phyloP scores from a whole-genome alignment of 2,888 invertebrate genomes.

The Ochropacha duplaris region DNA sequence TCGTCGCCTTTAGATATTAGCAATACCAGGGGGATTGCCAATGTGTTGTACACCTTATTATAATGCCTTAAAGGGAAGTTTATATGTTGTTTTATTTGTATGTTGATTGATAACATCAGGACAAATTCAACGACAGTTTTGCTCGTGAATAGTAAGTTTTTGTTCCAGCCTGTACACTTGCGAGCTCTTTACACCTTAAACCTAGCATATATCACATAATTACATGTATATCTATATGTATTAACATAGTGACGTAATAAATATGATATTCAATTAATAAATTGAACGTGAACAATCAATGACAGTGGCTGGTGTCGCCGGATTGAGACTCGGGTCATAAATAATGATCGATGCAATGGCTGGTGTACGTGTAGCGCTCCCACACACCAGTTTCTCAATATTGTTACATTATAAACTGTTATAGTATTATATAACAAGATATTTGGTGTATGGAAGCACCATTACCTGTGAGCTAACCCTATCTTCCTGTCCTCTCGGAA shows the following conservation, averaged over 20 bases:
- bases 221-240: background rate
- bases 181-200: too few relatives aligned
- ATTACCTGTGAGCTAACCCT: slow-evolving; percentile 6
- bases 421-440: too few relatives aligned
- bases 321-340: slow-evolving; percentile 35
- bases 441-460: too few relatives aligned
- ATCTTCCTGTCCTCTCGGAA: slow-evolving; percentile 8
- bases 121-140: too few relatives aligned
- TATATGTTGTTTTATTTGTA: too few relatives aligned
- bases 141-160: too few relatives aligned
- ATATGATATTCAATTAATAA: slow-evolving; percentile 11
- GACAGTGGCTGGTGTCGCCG: slow-evolving; percentile 5
- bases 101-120: too few relatives aligned
- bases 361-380: slow-evolving; percentile 1
- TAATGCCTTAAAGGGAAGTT: too few relatives aligned
- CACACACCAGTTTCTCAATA: background rate
- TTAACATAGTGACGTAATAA: background rate
- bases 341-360: slow-evolving; percentile 36
- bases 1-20: too few relatives aligned
- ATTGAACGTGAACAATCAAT: slow-evolving; percentile 12
- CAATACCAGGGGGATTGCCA: too few relatives aligned
- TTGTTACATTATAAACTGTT: background rate
- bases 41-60: too few relatives aligned
- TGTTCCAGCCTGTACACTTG: too few relatives aligned
- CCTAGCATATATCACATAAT: background rate